Percentiles rank a stretch among this genome's conserved stretches.
These are phyloP conservation scores for Sweltsa coloradensis DNA, from an alignment of 1,140 invertebrate genomes.

Conservation along the genomic window DNA sequence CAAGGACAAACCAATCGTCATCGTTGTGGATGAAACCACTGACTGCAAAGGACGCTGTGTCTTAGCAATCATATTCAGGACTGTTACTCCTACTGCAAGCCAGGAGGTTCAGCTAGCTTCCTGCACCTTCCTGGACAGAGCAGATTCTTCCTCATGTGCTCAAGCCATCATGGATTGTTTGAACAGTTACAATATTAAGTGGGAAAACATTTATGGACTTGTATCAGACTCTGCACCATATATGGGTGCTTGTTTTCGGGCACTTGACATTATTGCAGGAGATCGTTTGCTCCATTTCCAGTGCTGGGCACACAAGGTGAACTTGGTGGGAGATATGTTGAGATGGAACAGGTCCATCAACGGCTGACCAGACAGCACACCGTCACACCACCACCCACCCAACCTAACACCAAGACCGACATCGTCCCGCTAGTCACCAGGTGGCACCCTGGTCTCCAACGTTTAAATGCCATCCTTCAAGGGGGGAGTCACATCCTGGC, in stretches of 20 bases:
- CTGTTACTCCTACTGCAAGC: background rate
- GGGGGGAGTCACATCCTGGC: too few relatives aligned
- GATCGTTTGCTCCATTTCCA: background rate
- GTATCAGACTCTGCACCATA: constrained; percentile 5
- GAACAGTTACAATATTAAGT: background rate
- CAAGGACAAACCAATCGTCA: background rate
- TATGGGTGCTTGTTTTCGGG: constrained; percentile 3
- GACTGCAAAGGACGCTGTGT: constrained; percentile 2
- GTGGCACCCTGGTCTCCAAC: too few relatives aligned
- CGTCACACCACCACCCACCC: too few relatives aligned
- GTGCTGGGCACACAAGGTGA: constrained; percentile 3
- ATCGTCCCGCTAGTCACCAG: too few relatives aligned
- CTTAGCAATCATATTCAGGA: background rate
- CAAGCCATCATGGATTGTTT: constrained; percentile 2
- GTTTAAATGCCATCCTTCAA: too few relatives aligned
- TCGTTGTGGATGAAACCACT: constrained; percentile 5
- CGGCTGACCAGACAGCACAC: too few relatives aligned
- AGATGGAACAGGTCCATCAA: too few relatives aligned
- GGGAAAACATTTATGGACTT: constrained; percentile 1
- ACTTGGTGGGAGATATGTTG: constrained; percentile 1
- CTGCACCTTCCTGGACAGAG: constrained; percentile 1
- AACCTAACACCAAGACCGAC: too few relatives aligned
- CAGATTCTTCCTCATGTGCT: background rate
- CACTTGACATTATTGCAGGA: constrained; percentile 2
- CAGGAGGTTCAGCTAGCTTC: background rate